Base-by-base conservation (phyloP, 2,797 vertebrate genomes). In the Oreortyx pictus region DNA sequence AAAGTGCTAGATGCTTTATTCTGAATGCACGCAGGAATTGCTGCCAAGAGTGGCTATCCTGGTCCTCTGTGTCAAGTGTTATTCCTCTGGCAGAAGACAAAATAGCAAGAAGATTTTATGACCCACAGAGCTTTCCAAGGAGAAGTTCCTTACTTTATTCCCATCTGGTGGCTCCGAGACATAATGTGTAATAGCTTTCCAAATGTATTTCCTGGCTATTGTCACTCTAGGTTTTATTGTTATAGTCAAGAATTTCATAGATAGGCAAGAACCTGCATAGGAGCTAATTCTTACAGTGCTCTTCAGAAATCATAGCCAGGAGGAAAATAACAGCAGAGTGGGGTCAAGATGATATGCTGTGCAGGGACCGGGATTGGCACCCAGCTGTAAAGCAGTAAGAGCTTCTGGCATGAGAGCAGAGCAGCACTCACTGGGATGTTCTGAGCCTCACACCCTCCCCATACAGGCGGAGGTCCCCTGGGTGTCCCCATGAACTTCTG, bases 121-220 rank as follows among this genome's bases (percentile, higher is more conserved):
- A 87, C n/a, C 29, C 13, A 3, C 49, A 35, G 66, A 83, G 71
- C 56, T 79, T 54, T 78, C 65, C 77, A 82, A 50, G 82, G 39
- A 74, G 68, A 73, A 71, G 59, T 56, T 88, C 41, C 43, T 82
- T 84, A 16, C 54, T 86, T 82, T 80, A 76, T 66, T 79, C 86
- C 74, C 80, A 60, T 81, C 81, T 90, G 86, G 59, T 90, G 76
- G 31, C 80, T 92, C 9, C 0, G 82, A 65, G 59, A 52, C 1
- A 1, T 50, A 71, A 54, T 67, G 64, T 66, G 74, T 76, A 70
- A 86, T 64, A 86, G 80, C 86, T 89, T 66, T 68, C 73, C 86
- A 62, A 88, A 86, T 67, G 70, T 15, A 76, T 91, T 91, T 43
- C 70, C 91, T 91, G 88, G 56, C 88, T 86, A 64, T 76, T 82